phyloP scores from a whole-genome alignment of 2,113 vertebrate genomes.

The Sturnus vulgaris region DNA sequence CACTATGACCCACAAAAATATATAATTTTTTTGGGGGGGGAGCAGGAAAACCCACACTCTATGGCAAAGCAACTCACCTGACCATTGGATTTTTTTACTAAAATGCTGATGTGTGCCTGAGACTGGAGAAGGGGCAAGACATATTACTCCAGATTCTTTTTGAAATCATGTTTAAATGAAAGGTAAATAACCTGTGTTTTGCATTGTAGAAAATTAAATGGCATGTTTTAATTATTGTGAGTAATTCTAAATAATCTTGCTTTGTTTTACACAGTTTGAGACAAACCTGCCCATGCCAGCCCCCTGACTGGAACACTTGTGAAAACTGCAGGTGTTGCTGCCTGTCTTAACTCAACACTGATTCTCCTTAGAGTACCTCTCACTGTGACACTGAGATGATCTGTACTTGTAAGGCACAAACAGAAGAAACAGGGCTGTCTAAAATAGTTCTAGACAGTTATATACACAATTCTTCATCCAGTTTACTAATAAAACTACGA shows the following conservation, averaged over 20 bases:
- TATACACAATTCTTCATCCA: neutral
- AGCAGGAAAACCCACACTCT: neutral
- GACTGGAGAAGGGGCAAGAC: neutral
- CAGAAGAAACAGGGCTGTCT: neutral
- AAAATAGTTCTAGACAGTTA: neutral
- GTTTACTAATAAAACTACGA: neutral
- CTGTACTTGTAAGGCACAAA: neutral
- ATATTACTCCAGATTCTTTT: neutral
- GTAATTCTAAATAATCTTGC: neutral
- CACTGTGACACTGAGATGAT: neutral
- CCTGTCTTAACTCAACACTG: accelerated
- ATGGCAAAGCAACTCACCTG: neutral
- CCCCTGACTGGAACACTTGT: neutral
- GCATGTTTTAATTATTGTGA: accelerated
- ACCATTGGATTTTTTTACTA: neutral
- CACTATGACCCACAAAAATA: neutral
- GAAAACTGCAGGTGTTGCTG: neutral
- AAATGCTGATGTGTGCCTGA: neutral
- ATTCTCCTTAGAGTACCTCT: neutral
- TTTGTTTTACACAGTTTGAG: neutral
- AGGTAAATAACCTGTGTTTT: neutral
- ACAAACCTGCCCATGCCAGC: neutral
- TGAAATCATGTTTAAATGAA: neutral
- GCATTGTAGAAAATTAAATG: neutral
- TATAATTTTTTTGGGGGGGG: neutral